A percentile compares a stretch with the other conserved stretches of the same genome.
Conservation (phyloP, 2,797 vertebrate species). For the Dendrocincla tyrannina region DNA sequence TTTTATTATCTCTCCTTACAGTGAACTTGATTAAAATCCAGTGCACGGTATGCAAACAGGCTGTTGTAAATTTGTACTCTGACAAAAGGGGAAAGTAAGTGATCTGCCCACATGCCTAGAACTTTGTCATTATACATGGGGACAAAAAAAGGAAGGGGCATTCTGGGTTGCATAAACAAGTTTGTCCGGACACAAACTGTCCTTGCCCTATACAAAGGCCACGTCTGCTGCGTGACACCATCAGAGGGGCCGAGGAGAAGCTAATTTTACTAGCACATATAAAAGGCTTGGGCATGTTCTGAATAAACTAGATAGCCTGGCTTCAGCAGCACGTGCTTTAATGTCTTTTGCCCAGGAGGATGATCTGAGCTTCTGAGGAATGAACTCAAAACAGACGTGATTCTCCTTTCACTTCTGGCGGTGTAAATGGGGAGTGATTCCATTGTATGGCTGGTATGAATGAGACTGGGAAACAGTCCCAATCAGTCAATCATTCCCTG, state of each 20-base stretch:
- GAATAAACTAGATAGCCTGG: conserved; percentile 52
- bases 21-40: conserved; percentile 73
- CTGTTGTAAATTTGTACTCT: conserved; percentile 70
- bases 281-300: conserved; percentile 34
- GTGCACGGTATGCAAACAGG: conserved; percentile 65
- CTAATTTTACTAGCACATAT: conserved; percentile 14
- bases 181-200: conserved; percentile 64
- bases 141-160: conserved; percentile 61
- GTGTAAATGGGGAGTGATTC: conserved; percentile 70
- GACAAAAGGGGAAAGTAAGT: conserved; percentile 68
- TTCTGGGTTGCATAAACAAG: conserved; percentile 60
- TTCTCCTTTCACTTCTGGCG: conserved; percentile 65
- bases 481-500: conserved; percentile 70
- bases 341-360: conserved; percentile 52
- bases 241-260: conserved; percentile 15
- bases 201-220: conserved; percentile 63
- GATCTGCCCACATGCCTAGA: conserved; percentile 61
- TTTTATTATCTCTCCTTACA: conserved; percentile 71
- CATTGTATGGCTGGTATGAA: conserved; percentile 69
- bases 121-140: conserved; percentile 54
- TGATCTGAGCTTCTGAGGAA: conserved; percentile 61
- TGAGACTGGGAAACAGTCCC: conserved; percentile 69
- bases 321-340: conserved; percentile 50
- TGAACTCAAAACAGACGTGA: conserved; percentile 65
- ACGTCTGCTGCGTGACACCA: conserved; percentile 56